These are phyloP conservation scores for Drosophila quinaria DNA, from an alignment of 2,888 invertebrate species.

Conservation along the genomic window DNA sequence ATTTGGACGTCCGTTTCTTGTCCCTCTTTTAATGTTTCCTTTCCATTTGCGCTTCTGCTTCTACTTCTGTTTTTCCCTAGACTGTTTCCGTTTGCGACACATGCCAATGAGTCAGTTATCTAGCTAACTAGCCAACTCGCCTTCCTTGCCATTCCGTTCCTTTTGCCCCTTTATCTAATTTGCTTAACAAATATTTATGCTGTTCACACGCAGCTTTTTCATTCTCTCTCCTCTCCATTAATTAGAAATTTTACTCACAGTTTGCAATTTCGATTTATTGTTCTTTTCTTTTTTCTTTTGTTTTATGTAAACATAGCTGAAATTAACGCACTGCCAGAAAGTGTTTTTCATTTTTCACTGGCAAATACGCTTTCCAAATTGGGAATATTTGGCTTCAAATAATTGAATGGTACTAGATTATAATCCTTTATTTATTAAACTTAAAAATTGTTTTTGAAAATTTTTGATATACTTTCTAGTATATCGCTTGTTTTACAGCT, in stretches of 20 bases:
- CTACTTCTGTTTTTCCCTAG: slow-evolving; percentile 11
- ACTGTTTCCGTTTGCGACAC: slow-evolving; percentile 38
- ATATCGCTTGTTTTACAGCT: no score
- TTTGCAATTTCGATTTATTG: slow-evolving; percentile 14
- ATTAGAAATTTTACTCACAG: slow-evolving; percentile 65
- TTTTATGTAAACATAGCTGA: slow-evolving; percentile 42
- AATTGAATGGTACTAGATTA: no score
- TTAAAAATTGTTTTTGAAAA: no score
- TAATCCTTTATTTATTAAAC: no score
- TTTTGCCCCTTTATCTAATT: slow-evolving; percentile 42
- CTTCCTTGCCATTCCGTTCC: neutral
- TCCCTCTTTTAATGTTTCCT: slow-evolving; percentile 12
- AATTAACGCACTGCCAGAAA: slow-evolving; percentile 39
- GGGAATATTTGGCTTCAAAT: no score
- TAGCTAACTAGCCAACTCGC: slow-evolving; percentile 3
- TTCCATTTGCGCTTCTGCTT: slow-evolving; percentile 4
- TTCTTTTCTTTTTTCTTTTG: slow-evolving; percentile 6
- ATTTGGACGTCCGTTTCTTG: slow-evolving; percentile 40
- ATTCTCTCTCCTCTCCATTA: slow-evolving; percentile 41
- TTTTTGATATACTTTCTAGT: no score
- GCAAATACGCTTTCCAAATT: slow-evolving; percentile 1
- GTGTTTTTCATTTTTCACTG: slow-evolving; percentile 44
- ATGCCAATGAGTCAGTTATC: slow-evolving; percentile 56
- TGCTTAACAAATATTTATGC: slow-evolving; percentile 69
- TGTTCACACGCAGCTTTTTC: slow-evolving; percentile 28